Conservation (phyloP, 2,888 invertebrate genomes). For the Trachelus tabidus region DNA sequence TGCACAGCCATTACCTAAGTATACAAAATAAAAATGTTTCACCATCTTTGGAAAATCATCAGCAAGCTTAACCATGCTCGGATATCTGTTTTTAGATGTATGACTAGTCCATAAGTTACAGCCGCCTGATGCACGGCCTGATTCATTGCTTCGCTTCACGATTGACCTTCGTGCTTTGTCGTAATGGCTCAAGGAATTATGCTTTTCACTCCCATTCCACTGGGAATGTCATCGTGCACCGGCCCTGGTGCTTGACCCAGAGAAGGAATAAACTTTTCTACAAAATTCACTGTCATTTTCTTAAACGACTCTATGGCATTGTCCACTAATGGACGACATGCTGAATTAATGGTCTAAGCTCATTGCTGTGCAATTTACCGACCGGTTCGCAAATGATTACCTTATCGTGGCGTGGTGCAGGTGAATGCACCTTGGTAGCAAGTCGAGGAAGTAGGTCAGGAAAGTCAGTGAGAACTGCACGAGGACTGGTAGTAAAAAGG, state of each 20-base stretch:
- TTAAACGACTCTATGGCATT: neutral
- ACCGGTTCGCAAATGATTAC: neutral
- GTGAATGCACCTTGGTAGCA: constrained; percentile 42
- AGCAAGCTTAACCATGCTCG: neutral
- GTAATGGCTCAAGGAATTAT: neutral
- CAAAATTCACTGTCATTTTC: neutral
- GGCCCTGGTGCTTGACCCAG: neutral
- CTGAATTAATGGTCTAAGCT: neutral
- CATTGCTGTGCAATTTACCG: neutral
- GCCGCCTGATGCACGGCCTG: neutral
- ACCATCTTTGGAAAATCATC: neutral
- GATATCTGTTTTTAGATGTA: neutral
- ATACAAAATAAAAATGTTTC: neutral
- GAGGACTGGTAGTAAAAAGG: neutral
- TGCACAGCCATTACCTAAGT: neutral
- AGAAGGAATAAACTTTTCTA: neutral
- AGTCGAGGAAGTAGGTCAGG: constrained; percentile 41
- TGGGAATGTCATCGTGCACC: neutral
- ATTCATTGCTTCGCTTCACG: neutral
- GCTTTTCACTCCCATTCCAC: neutral
- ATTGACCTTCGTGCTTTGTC: neutral
- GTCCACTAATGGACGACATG: neutral
- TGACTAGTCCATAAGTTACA: neutral
- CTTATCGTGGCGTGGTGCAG: constrained; percentile 20
- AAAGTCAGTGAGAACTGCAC: constrained; percentile 29